A percentile compares a stretch with the other conserved stretches of the same genome.
Conservation (phyloP, 92 coral and sea anemone genomes). For the Virgularia gustaviana region DNA sequence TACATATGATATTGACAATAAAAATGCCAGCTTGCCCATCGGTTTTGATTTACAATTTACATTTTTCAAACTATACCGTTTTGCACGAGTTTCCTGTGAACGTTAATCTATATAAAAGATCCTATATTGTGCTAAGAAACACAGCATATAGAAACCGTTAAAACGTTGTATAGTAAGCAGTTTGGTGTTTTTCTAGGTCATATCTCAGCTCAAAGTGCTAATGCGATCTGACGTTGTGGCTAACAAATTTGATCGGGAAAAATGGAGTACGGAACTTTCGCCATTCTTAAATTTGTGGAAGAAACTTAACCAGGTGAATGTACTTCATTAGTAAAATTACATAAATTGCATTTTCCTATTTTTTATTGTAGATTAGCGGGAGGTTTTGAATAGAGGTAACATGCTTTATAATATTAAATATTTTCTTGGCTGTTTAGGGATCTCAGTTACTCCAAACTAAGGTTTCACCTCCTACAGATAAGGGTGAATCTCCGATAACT, state of each 20-base stretch:
- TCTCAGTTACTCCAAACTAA: slow-evolving; percentile 94
- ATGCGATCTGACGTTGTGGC: slow-evolving; percentile 94
- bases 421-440: slow-evolving; percentile 59
- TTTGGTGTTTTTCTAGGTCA: slow-evolving; percentile 57
- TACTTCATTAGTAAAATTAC: not conserved
- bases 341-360: not conserved
- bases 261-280: slow-evolving; percentile 90
- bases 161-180: too few relatives aligned
- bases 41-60: not conserved
- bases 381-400: not conserved
- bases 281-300: slow-evolving; percentile 97
- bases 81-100: too few relatives aligned
- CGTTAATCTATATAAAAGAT: too few relatives aligned
- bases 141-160: too few relatives aligned
- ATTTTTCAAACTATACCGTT: too few relatives aligned
- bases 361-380: not conserved
- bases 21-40: not conserved
- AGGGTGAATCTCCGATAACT: slow-evolving; percentile 97
- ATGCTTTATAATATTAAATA: not conserved
- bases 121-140: too few relatives aligned
- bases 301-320: slow-evolving; percentile 81
- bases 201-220: slow-evolving; percentile 83
- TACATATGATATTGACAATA: too few relatives aligned
- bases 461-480: slow-evolving; percentile 78
- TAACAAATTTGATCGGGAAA: slow-evolving; percentile 92